Percentiles rank a stretch among this genome's conserved stretches.
These are phyloP conservation scores for Valencia hispanica DNA, from an alignment of 2,797 vertebrate genomes.

Conservation along the genomic window DNA sequence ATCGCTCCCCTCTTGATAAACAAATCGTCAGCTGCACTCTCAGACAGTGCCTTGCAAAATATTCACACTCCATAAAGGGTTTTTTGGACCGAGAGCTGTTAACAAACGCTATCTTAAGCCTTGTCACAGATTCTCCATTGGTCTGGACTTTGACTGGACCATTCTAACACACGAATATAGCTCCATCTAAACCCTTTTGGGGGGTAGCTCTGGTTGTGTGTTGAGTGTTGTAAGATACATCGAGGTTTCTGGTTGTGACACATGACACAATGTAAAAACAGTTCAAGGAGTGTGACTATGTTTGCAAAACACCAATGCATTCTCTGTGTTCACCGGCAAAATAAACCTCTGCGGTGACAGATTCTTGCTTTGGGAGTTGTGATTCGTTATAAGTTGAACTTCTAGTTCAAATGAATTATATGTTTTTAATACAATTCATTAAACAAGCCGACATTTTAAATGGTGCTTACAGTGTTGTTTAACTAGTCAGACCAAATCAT, in stretches of 20 bases:
- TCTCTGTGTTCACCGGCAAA: too few species aligned
- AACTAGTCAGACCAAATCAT: background rate
- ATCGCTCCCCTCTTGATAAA: slow-evolving; percentile 21
- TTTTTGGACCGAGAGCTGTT: background rate
- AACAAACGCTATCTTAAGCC: background rate
- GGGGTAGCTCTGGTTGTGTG: too few species aligned
- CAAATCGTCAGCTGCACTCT: background rate
- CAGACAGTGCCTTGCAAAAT: background rate
- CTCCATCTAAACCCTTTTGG: too few species aligned
- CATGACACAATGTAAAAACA: background rate
- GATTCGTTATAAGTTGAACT: background rate
- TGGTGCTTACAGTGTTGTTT: background rate
- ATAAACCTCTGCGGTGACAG: too few species aligned
- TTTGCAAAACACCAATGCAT: background rate
- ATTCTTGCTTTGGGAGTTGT: background rate
- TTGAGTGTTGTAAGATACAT: background rate
- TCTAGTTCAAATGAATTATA: too few species aligned
- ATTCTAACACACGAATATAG: too few species aligned
- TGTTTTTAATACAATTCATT: background rate
- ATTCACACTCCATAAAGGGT: background rate
- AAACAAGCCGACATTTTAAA: background rate
- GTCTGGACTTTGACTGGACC: too few species aligned
- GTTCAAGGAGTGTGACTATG: background rate
- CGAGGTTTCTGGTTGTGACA: background rate
- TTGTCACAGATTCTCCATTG: background rate